Base-by-base conservation (phyloP, 1,140 invertebrate genomes). In the Euura saliciscinereae region DNA sequence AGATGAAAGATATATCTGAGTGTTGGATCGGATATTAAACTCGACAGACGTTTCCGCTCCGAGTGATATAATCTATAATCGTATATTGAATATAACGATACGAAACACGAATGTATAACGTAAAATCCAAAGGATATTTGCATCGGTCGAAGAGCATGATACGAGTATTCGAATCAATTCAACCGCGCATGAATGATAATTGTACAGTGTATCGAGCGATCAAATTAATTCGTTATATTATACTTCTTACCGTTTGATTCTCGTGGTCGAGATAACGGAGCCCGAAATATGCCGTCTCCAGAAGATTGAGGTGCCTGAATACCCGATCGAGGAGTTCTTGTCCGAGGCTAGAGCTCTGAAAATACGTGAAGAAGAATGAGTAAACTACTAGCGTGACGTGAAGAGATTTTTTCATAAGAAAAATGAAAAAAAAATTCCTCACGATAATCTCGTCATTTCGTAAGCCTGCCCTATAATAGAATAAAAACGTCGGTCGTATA, bases 251-350 rank as follows among this genome's bases (percentile, higher is more conserved):
- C 87, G 95, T 95, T 90, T 97, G 95, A 82, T 94, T 96, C 75
- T 94, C 92, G 77, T 93, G 90, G 83, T 97, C 95, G 45, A 97
- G 88, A 83, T 95, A 98, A 65, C 96, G 92, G 5, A 98, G 90
- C 64, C 96, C 96, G 86, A 98, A 98, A 85, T 97, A 98, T 72
- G 95, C 94, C 43, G 96, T 98, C 88, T 98, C 96, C 76, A 97
- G 87, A 64, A 98, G 90, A 88, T 97, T 97, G 72, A 98, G 89
- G 84, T 97, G 95, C 76, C 93, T 91, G 86, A 96, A 97, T 45
- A 97, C 95, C 74, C 94, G 92, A 84, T 97, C 95, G 80, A 97
- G 83, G 67, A 98, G 84, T 74, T 94, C 93, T 86, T 97, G 96
- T 11, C 96, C 96, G 4, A 91, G 90, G 81, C 92, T 94, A 78